These are phyloP conservation scores for Acleris laterana DNA, from an alignment of 2,888 invertebrate genomes.

Conservation along the genomic window DNA sequence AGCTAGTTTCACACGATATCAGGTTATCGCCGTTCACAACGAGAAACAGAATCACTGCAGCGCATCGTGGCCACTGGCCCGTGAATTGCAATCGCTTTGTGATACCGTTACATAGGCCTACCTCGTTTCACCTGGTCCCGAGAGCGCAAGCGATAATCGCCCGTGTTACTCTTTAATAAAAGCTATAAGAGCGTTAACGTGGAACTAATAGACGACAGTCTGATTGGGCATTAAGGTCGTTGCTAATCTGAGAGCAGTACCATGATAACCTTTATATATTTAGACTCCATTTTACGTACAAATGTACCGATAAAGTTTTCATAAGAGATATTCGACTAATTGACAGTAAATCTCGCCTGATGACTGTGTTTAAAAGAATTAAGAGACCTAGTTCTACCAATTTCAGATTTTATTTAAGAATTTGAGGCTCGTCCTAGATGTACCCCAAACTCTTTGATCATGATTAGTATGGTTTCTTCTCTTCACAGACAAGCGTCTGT, in stretches of 20 bases:
- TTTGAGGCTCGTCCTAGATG: too few relatives aligned
- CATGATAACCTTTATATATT: slow-evolving; percentile 17
- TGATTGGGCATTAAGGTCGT: slow-evolving; percentile 34
- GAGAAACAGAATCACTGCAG: slow-evolving; percentile 49
- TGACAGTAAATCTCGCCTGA: too few relatives aligned
- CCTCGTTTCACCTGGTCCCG: not conserved
- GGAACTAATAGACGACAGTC: slow-evolving; percentile 27
- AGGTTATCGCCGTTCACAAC: slow-evolving; percentile 34
- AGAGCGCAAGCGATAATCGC: slow-evolving; percentile 1
- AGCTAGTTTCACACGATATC: slow-evolving; percentile 12
- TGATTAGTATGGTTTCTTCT: too few relatives aligned
- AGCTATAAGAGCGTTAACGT: slow-evolving; percentile 11
- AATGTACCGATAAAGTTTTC: too few relatives aligned
- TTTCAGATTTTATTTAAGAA: too few relatives aligned
- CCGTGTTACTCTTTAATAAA: slow-evolving; percentile 6
- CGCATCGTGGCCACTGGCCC: slow-evolving; percentile 55
- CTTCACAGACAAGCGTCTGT: too few relatives aligned
- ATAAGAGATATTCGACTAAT: too few relatives aligned
- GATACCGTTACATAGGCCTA: slow-evolving; percentile 47
- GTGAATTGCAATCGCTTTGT: slow-evolving; percentile 54
- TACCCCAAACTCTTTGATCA: too few relatives aligned
- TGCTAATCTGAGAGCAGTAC: slow-evolving; percentile 24
- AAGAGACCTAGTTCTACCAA: too few relatives aligned
- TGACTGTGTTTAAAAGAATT: too few relatives aligned
- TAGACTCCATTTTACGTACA: not conserved